Base-by-base conservation (phyloP, 1,140 invertebrate genomes). In the Drosophila ambigua region DNA sequence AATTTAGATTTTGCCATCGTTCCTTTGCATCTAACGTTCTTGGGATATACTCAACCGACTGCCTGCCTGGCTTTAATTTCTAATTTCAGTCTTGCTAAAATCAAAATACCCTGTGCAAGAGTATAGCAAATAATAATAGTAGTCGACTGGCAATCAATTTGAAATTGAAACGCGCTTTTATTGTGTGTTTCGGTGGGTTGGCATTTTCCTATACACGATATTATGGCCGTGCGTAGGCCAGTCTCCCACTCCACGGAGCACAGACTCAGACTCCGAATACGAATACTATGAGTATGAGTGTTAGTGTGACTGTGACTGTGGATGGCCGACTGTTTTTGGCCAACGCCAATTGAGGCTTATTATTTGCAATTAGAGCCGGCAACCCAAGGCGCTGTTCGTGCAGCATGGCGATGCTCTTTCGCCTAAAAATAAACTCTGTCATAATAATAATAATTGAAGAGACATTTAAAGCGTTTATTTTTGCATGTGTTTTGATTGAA, bases 151-250 rank as follows among this genome's bases (percentile, higher is more conserved):
- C 83, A 87, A 87, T 88, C 83, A 87, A 87, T 87, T 87, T 87
- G 82, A 87, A 87, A 87, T 87, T 87, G 82, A 87, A 87, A 82
- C 82, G 75, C 71, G 65, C 79, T 87, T 84, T 78, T 76, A 87
- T 76, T 83, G 71, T 55, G 62, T 49, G 35, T 13, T 61, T 61
- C 60, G 81, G 66, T 63, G 58, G 64, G 61, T 28, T 77, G 68
- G 65, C 78, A 64, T 78, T 80, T 51, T 67, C 60, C 45, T 54
- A 46, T 65, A 69, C 46, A 49, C 66, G 35, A 69, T 69, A 35
- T 58, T 59, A 52, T 64, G 62, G 51, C 66, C 68, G 61, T 77
- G 82, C 79, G 82, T 87, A 83, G 82, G 82, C 63, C 52, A 63
- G 60, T 44, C 58, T 44, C 58, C 16, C n/a, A 65, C 11, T 20